These are phyloP conservation scores for Brevimyrus niger DNA, from an alignment of 2,113 vertebrate genomes.

Conservation along the genomic window DNA sequence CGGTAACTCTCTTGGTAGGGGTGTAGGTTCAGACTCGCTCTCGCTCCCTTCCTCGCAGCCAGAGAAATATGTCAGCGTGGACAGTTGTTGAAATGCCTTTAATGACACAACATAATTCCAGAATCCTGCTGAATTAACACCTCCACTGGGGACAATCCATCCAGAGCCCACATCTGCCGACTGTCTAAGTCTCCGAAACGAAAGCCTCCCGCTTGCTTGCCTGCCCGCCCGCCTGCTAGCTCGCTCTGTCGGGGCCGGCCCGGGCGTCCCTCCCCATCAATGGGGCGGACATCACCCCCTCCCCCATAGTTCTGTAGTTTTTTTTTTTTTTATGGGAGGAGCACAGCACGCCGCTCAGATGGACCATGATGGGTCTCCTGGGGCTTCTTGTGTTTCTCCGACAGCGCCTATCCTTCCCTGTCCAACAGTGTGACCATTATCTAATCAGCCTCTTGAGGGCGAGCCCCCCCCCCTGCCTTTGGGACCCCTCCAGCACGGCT, in stretches of 20 bases:
- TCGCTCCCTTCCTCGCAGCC: conserved; percentile 45
- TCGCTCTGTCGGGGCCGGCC: conserved; percentile 37
- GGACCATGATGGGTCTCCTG: conserved; percentile 53
- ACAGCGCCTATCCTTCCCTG: conserved; percentile 48
- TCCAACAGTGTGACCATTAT: conserved; percentile 48
- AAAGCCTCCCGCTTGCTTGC: conserved; percentile 53
- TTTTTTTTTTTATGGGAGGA: conserved; percentile 43
- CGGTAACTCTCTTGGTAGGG: conserved; percentile 44
- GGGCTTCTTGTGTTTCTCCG: conserved; percentile 57
- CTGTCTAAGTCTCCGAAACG: conserved; percentile 67
- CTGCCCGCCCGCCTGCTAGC: not conserved
- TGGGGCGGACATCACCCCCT: conserved; percentile 48
- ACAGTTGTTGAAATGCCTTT: conserved; percentile 67
- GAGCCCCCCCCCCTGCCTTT: conserved; percentile 25
- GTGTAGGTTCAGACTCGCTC: not conserved
- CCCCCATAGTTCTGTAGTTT: not conserved
- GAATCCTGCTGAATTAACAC: conserved; percentile 60
- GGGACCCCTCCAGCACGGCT: conserved; percentile 24
- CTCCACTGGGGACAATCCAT: conserved; percentile 68
- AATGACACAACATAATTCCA: conserved; percentile 65
- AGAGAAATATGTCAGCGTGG: conserved; percentile 61
- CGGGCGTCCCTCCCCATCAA: conserved; percentile 55
- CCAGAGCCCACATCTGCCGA: conserved; percentile 66
- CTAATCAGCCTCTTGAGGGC: conserved; percentile 29
- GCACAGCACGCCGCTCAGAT: conserved; percentile 52